Percentiles rank a stretch among this genome's conserved stretches.
These are phyloP conservation scores for Camelus bactrianus DNA, from an alignment of 2,113 vertebrate species.

Conservation along the genomic window DNA sequence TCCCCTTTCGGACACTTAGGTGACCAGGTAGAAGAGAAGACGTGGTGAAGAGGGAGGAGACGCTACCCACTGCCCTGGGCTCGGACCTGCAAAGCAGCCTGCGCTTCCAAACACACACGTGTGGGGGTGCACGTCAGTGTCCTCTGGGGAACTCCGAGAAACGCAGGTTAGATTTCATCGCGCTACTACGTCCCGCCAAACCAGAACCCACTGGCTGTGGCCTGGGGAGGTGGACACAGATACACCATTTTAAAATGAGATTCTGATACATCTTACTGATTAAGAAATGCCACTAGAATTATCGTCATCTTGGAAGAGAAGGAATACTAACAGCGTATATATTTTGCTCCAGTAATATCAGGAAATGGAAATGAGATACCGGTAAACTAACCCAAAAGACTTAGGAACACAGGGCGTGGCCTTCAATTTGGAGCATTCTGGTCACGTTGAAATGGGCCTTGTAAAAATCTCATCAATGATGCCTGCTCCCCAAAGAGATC, in stretches of 20 bases:
- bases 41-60: neutral
- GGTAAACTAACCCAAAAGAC: neutral
- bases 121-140: neutral
- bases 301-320: conserved; percentile 20
- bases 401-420: neutral
- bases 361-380: neutral
- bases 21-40: neutral
- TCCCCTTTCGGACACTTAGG: neutral
- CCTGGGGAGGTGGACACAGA: neutral
- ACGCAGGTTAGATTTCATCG: neutral
- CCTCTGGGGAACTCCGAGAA: neutral
- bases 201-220: neutral
- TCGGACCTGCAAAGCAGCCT: neutral
- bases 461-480: neutral
- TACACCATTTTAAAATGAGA: neutral
- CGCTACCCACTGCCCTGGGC: neutral
- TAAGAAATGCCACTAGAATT: neutral
- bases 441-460: neutral
- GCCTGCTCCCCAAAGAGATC: neutral
- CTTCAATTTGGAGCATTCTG: neutral
- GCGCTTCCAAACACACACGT: neutral
- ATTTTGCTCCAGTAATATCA: neutral
- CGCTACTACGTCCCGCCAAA: neutral
- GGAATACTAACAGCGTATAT: neutral
- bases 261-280: neutral